Percentiles rank a stretch among this genome's conserved stretches.
Evolutionary conservation across 2,888 invertebrate genomes (phyloP).

Genomic region (Campoplex nolae): DNA sequence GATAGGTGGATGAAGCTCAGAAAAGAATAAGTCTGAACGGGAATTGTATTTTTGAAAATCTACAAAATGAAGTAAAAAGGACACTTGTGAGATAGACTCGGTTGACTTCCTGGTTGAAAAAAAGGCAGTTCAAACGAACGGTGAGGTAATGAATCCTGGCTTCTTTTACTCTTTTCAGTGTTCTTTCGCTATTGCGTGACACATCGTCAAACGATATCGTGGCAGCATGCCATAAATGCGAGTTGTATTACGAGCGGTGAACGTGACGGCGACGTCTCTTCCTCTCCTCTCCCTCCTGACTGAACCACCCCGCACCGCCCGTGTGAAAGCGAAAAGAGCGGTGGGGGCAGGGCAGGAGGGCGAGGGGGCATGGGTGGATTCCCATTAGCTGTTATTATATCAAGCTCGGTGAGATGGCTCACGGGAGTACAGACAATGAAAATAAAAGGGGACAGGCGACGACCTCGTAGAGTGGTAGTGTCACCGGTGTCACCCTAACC

Average conservation of each 20-base stretch:
- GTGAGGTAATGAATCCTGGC: constrained; percentile 51
- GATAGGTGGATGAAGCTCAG: neutral
- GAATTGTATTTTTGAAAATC: neutral
- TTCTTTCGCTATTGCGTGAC: constrained; percentile 57
- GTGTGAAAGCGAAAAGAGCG: constrained; percentile 33
- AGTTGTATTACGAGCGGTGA: constrained; percentile 45
- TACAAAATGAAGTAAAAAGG: neutral
- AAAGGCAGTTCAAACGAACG: constrained; percentile 19
- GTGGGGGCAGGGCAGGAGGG: neutral
- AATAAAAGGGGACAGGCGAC: constrained; percentile 10
- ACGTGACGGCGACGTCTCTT: constrained; percentile 62
- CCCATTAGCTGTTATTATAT: constrained; percentile 66
- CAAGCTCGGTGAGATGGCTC: constrained; percentile 43
- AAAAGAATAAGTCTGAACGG: neutral
- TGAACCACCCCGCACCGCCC: neutral
- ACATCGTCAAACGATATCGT: constrained; percentile 66
- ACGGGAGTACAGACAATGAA: constrained; percentile 42
- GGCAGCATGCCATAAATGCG: constrained; percentile 65
- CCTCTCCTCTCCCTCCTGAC: constrained; percentile 13
- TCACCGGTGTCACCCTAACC: constrained; percentile 53
- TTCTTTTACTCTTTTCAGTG: constrained; percentile 14
- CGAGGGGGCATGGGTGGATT: constrained; percentile 40
- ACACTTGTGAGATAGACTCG: neutral
- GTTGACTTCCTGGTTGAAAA: constrained; percentile 16
- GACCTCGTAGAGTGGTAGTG: constrained; percentile 30